Conservation (phyloP, 2,888 invertebrate species). For the Hedya salicella region DNA sequence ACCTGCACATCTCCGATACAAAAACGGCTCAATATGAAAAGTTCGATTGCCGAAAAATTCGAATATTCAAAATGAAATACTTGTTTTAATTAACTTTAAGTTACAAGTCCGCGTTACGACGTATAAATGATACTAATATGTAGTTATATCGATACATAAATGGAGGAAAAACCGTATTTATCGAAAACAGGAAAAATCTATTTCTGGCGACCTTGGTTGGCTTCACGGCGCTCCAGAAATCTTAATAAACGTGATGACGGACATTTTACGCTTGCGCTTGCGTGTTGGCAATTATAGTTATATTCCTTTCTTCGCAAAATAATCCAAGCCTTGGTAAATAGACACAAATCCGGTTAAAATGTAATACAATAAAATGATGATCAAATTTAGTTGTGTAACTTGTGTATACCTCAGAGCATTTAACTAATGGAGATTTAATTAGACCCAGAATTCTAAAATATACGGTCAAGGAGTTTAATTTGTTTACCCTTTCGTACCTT, state of each 20-base stretch:
- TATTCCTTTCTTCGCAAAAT: too few relatives aligned
- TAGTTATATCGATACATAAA: conserved; percentile 4
- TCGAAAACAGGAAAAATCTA: conserved; percentile 32
- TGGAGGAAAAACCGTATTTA: conserved; percentile 32
- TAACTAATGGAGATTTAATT: too few relatives aligned
- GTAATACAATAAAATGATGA: too few relatives aligned
- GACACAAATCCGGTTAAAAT: too few relatives aligned
- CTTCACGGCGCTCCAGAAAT: conserved; percentile 6
- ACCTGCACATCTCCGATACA: conserved; percentile 23
- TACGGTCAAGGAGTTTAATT: too few relatives aligned
- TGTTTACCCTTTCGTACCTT: too few relatives aligned
- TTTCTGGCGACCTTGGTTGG: conserved; percentile 22
- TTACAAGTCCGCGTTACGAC: conserved; percentile 11
- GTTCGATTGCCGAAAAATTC: background rate
- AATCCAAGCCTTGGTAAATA: too few relatives aligned
- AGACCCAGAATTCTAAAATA: too few relatives aligned
- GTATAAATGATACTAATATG: conserved; percentile 9
- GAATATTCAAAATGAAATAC: background rate
- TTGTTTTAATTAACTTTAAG: background rate
- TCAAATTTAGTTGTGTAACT: too few relatives aligned
- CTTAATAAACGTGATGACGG: conserved; percentile 7
- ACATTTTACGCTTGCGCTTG: conserved; percentile 13
- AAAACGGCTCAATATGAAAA: background rate
- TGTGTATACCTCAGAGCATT: too few relatives aligned
- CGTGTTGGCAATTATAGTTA: conserved; percentile 29